Base-by-base conservation (phyloP, 2,113 vertebrate species). In the Menura novaehollandiae region DNA sequence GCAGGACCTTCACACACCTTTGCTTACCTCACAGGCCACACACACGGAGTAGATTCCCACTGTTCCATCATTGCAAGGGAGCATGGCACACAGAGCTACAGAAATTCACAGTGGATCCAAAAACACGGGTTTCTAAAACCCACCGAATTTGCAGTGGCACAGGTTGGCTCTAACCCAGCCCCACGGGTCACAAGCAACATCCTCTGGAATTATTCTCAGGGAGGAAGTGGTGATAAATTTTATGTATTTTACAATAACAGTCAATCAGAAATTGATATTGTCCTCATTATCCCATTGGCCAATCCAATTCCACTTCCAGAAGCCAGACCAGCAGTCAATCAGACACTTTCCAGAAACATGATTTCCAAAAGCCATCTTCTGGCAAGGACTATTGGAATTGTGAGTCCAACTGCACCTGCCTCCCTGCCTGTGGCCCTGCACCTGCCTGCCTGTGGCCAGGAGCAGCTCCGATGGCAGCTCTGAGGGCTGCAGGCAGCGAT, bases 1-100 rank as follows among this genome's bases (percentile, higher is more conserved):
- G 26, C 66, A 55, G 35, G 32, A 63, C 33, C 62, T 78, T 33
- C 8, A 16, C 23, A 53, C 41, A 72, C 11, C 24, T 89, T 39
- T 18, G 33, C 26, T 44, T 56, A 66, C 10, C 16, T 62, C 47
- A 32, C 39, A 23, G 33, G 51, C 59, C 53, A 32, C 44, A 10
- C 2, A 7, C 0, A 0, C 10, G 37, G 27, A 52, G 43, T 58
- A 41, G 56, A 79, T 44, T 44, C 41, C n/a, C 33, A 15, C 22
- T 24, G 13, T 19, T 46, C 39, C 22, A 3, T 28, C 23, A 16
- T 28, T 7, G 4, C 27, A 22, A 39, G 28, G 37, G 21, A 64
- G 26, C 44, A 28, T 0, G 2, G 71, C 58, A 46, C 28, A 52
- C 12, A n/a, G 53, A 43, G n/a, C 55, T 7, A 23, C n/a, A 3